Conservation (phyloP, 2,113 vertebrate species). For the Hippopotamus amphibius region DNA sequence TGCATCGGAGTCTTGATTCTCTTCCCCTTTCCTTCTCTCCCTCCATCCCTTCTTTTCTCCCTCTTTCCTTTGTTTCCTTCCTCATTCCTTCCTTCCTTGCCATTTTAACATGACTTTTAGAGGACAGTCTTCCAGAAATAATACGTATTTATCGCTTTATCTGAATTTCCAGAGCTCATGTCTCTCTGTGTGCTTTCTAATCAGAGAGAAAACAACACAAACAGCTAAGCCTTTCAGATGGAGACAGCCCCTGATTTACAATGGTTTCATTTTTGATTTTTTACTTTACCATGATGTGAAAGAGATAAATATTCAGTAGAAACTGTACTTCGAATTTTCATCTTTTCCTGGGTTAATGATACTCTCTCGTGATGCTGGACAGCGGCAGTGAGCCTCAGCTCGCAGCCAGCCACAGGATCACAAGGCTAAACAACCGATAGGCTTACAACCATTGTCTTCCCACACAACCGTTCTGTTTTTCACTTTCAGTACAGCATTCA, state of each 20-base stretch:
- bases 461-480: background rate
- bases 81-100: background rate
- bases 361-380: background rate
- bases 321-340: background rate
- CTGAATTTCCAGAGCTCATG: constrained; percentile 14
- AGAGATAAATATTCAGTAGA: background rate
- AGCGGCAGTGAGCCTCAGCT: background rate
- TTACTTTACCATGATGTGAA: background rate
- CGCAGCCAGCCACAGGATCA: background rate
- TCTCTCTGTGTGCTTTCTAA: background rate
- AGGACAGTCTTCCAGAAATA: background rate
- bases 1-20: background rate
- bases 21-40: background rate
- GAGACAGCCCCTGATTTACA: background rate
- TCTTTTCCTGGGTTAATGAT: background rate
- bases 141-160: background rate
- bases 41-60: no score
- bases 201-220: background rate
- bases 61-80: background rate
- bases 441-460: background rate
- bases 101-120: background rate
- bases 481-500: background rate
- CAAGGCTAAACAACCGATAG: background rate
- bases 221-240: background rate
- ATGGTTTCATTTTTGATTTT: background rate